Conservation (phyloP, 2,797 vertebrate genomes). For the Tadarida brasiliensis region DNA sequence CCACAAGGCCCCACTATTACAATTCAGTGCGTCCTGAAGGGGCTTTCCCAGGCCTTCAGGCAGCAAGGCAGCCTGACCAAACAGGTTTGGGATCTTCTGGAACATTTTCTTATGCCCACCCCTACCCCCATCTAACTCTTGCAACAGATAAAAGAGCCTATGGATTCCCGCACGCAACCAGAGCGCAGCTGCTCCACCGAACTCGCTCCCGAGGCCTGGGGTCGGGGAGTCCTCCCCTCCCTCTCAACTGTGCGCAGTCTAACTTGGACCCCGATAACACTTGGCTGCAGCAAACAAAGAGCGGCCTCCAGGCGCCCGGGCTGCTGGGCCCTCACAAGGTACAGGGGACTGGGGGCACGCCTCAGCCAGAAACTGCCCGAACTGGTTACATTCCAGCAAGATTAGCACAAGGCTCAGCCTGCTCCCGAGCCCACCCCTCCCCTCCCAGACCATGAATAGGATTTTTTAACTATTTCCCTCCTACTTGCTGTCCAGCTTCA, state of each 20-base stretch:
- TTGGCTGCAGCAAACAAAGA: slow-evolving; percentile 27
- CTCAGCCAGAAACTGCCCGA: slow-evolving; percentile 85
- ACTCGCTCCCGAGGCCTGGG: neutral
- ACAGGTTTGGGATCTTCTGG: slow-evolving; percentile 74
- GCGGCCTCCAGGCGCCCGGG: neutral
- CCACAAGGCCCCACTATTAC: slow-evolving; percentile 23
- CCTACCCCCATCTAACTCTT: slow-evolving; percentile 4
- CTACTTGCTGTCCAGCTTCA: slow-evolving; percentile 74
- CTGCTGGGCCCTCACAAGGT: neutral
- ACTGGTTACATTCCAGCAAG: slow-evolving; percentile 90
- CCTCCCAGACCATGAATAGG: slow-evolving; percentile 78
- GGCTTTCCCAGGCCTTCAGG: slow-evolving; percentile 44
- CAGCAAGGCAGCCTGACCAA: slow-evolving; percentile 62
- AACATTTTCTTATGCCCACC: neutral
- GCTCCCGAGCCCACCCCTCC: slow-evolving; percentile 72
- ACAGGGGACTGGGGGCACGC: slow-evolving; percentile 49
- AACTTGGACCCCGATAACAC: neutral
- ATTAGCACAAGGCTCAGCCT: slow-evolving; percentile 87
- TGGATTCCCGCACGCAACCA: neutral
- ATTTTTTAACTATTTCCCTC: slow-evolving; percentile 87
- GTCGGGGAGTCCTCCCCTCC: neutral
- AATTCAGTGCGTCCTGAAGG: neutral
- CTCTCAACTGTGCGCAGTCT: neutral
- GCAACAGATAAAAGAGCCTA: neutral
- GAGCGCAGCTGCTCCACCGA: neutral